Percentiles rank a stretch among this genome's conserved stretches.
Conservation (phyloP, 2,888 invertebrate genomes). For the Melanargia galathea region DNA sequence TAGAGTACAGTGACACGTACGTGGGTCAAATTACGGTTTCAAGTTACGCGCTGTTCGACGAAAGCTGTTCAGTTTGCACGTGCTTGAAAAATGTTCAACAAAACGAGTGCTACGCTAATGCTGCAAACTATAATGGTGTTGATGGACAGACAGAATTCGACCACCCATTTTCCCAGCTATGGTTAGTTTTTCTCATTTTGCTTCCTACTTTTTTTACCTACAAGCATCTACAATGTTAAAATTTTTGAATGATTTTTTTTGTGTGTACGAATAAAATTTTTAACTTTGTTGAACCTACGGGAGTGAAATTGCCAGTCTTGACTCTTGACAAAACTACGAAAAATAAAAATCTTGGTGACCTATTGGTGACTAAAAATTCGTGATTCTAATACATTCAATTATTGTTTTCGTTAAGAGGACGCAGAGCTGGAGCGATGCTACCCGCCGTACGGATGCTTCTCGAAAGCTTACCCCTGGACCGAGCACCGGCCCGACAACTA, state of each 20-base stretch:
- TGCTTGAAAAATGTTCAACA: slow-evolving; percentile 64
- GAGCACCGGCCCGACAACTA: slow-evolving; percentile 89
- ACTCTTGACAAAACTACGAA: too few relatives aligned
- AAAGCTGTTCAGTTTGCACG: slow-evolving; percentile 36
- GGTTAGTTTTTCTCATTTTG: slow-evolving; percentile 57
- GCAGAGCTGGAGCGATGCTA: slow-evolving; percentile 85
- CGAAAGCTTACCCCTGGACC: slow-evolving; percentile 90
- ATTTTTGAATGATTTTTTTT: too few relatives aligned
- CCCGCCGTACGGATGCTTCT: slow-evolving; percentile 91
- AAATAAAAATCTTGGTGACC: not conserved
- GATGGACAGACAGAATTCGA: slow-evolving; percentile 76
- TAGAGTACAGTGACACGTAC: slow-evolving; percentile 43
- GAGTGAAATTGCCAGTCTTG: too few relatives aligned
- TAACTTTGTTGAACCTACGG: too few relatives aligned
- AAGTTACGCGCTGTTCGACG: slow-evolving; percentile 38
- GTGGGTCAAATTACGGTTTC: slow-evolving; percentile 40
- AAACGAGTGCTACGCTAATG: slow-evolving; percentile 76
- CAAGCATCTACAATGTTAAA: not conserved
- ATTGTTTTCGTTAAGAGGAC: slow-evolving; percentile 58
- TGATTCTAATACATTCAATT: slow-evolving; percentile 20
- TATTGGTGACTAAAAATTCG: slow-evolving; percentile 12
- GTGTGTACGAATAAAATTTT: too few relatives aligned
- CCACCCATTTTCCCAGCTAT: slow-evolving; percentile 63
- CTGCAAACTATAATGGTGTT: slow-evolving; percentile 78
- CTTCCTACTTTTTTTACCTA: slow-evolving; percentile 16